These are phyloP conservation scores for Ceratoteleas bidentatus DNA, from an alignment of 1,140 invertebrate species.

Conservation along the genomic window DNA sequence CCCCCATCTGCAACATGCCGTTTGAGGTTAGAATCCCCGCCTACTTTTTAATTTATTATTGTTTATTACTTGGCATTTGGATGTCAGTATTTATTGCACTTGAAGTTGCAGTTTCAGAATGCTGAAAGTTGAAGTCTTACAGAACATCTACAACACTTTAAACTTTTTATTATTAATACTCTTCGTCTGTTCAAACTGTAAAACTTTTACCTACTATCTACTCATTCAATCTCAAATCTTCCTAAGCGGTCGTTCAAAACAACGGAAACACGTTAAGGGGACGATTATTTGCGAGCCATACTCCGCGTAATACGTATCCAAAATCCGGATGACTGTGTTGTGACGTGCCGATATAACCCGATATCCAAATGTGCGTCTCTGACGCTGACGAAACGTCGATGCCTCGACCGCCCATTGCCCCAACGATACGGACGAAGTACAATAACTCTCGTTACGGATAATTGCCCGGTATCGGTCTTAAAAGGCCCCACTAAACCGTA, in stretches of 20 bases:
- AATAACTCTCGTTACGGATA: constrained; percentile 41
- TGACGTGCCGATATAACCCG: constrained; percentile 45
- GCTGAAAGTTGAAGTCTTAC: too few species aligned
- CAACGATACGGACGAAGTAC: constrained; percentile 32
- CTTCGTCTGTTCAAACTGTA: too few species aligned
- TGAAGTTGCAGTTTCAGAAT: too few species aligned
- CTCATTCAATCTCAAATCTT: too few species aligned
- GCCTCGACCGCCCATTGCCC: constrained; percentile 34
- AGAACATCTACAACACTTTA: too few species aligned
- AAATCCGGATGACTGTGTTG: constrained; percentile 20
- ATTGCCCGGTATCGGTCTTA: constrained; percentile 29
- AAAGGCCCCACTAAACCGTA: not conserved
- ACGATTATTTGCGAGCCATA: constrained; percentile 53
- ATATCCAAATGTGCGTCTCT: constrained; percentile 29
- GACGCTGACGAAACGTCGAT: constrained; percentile 51
- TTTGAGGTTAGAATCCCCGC: too few species aligned
- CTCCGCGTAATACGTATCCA: constrained; percentile 48
- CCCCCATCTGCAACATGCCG: too few species aligned
- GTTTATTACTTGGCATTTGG: too few species aligned
- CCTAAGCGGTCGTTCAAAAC: constrained; percentile 44
- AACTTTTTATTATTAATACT: too few species aligned
- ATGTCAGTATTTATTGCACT: too few species aligned
- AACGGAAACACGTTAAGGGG: constrained; percentile 53
- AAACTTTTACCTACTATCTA: too few species aligned
- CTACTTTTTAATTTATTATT: too few species aligned